Base-by-base conservation (phyloP, 1,140 invertebrate species). In the Latrodectus geometricus region DNA sequence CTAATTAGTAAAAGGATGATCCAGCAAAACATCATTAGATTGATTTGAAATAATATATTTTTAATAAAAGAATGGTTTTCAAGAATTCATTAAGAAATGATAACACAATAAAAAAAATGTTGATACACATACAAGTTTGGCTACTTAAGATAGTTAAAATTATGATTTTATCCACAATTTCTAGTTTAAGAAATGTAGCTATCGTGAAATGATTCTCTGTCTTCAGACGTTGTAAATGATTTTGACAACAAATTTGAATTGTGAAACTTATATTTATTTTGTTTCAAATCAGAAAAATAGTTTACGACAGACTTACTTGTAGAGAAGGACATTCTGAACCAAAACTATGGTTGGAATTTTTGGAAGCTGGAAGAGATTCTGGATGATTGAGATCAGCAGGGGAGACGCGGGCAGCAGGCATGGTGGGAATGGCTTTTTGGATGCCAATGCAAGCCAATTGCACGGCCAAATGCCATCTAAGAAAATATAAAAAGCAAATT, bases 371-470 rank as follows among this genome's bases (percentile, higher is more conserved):
- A 23, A 49, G 21, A 20, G 11, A 23, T 48, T 23, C 68, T 9
- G 15, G 35, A 48, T 49, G 74, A n/a, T 66, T 76, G 54, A 14
- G 11, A 17, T 54, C 69, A 52, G 73, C 82, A 7, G 84, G 84
- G 14, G 84, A 86, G 11, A 86, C 76, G 14, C 54, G 68, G 20
- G 84, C 84, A 12, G 84, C 75, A 49, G 84, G 84, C 84, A 86
- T 86, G 15, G n/a, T 86, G 68, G 65, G 2, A 50, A n/a, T 50
- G 35, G 73, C 56, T 69, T 17, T 11, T 14, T 9, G n/a, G n/a
- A 52, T 54, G 35, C 61, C 52, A 48, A 52, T 84, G 49, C 82
- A 76, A 68, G 61, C 14, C 68, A 52, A 49, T 17, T 17, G 14
- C 7, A 23, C 9, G 23, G 48, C 20, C 11, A 50, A 12, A 17